Percentiles rank a stretch among this genome's conserved stretches.
Conservation (phyloP, 2,797 vertebrate genomes). For the Diglossa cyanea region DNA sequence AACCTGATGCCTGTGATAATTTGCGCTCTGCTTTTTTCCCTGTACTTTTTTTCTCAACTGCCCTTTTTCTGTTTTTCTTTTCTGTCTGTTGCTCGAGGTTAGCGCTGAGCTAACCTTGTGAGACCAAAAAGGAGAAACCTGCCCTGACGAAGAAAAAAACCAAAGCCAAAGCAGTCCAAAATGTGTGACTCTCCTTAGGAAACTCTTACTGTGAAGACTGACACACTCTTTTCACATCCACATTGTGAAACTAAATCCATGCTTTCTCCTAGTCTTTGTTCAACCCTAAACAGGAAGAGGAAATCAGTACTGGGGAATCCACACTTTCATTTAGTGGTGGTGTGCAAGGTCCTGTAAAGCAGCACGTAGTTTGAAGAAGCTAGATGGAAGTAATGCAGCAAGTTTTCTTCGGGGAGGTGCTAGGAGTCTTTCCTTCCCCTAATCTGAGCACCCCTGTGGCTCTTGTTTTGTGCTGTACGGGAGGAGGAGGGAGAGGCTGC, state of each 20-base stretch:
- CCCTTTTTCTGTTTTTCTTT: neutral
- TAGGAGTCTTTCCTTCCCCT: neutral
- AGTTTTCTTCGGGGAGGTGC: slow-evolving; percentile 51
- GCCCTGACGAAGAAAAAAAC: neutral
- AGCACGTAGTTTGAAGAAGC: neutral
- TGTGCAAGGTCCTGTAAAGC: neutral
- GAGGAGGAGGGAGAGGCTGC: slow-evolving; percentile 33
- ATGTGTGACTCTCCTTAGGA: neutral
- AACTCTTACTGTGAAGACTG: neutral
- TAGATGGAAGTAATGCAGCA: neutral
- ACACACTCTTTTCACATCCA: neutral
- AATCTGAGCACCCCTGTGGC: slow-evolving; percentile 29
- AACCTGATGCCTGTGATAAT: neutral
- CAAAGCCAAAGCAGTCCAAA: neutral
- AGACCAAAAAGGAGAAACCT: neutral
- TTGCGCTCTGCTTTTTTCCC: neutral
- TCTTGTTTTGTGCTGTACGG: neutral
- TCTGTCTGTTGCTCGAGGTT: neutral
- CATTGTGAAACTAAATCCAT: neutral
- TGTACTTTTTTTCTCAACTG: neutral
- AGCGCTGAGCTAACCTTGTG: neutral
- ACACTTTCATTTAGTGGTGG: neutral
- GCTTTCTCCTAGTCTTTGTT: neutral
- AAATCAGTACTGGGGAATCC: neutral
- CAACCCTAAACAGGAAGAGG: neutral